phyloP scores from a whole-genome alignment of 2,797 vertebrate genomes.

The Megaceryle alcyon region DNA sequence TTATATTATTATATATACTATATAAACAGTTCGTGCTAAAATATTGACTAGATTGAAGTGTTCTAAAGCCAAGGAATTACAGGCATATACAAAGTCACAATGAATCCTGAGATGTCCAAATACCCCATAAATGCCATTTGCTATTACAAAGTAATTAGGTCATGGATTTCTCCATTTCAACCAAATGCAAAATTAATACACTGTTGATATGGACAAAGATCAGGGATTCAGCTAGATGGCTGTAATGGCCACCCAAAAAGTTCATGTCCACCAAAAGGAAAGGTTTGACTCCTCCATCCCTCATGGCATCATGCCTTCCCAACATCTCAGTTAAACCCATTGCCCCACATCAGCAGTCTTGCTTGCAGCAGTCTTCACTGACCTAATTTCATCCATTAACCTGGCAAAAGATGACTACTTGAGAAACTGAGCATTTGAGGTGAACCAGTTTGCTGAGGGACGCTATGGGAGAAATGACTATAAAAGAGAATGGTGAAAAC shows the following conservation, averaged over 20 bases:
- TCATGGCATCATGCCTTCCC: accelerated
- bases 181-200: background rate
- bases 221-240: background rate
- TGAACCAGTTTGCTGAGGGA: background rate
- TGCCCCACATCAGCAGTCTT: background rate
- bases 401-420: background rate
- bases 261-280: background rate
- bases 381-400: background rate
- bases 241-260: background rate
- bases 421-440: background rate
- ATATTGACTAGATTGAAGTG: background rate
- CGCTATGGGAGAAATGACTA: background rate
- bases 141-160: background rate
- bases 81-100: background rate
- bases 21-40: too few species aligned
- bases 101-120: background rate
- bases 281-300: background rate
- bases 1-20: too few species aligned
- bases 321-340: background rate
- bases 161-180: background rate
- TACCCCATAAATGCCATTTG: background rate
- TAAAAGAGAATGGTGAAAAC: background rate
- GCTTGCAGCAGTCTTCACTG: background rate
- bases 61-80: background rate
- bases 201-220: background rate